Percentiles rank a stretch among this genome's conserved stretches.
Evolutionary conservation across 2,888 invertebrate genomes (phyloP).

Genomic region (Drosophila cracens): DNA sequence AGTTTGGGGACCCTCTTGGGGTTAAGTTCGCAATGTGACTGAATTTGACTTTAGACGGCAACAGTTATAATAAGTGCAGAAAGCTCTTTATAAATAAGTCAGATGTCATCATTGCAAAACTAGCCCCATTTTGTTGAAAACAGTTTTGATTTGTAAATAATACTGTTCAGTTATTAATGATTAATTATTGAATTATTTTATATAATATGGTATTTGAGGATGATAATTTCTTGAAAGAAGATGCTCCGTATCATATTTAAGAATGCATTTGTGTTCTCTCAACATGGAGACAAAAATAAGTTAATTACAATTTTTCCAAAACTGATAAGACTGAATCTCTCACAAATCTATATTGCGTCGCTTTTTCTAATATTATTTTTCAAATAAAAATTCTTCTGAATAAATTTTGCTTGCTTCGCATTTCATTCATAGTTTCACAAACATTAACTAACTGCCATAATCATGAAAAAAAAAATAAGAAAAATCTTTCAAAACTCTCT

Average conservation of each 20-base stretch:
- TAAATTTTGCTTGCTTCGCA: slow-evolving; percentile 1
- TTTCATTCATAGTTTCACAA: slow-evolving; percentile 7
- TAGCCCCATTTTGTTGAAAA: neutral
- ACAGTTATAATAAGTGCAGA: neutral
- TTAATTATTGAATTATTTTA: neutral
- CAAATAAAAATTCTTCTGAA: neutral
- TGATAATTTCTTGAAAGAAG: neutral
- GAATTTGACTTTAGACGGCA: neutral
- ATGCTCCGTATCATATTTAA: neutral
- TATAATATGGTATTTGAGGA: neutral
- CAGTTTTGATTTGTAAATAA: neutral
- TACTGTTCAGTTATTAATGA: neutral
- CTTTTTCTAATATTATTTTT: neutral
- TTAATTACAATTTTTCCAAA: neutral
- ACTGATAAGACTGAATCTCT: neutral
- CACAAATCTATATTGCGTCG: neutral
- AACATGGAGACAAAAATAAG: neutral
- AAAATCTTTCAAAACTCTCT: slow-evolving; percentile 2
- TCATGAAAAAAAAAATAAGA: neutral
- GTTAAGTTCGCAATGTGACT: neutral
- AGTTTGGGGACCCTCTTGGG: neutral
- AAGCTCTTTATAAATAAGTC: neutral
- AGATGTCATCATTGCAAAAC: neutral
- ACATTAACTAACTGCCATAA: slow-evolving; percentile 7
- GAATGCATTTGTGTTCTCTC: neutral